phyloP scores from a whole-genome alignment of 2,113 vertebrate genomes.

The Seriola dumerili region DNA sequence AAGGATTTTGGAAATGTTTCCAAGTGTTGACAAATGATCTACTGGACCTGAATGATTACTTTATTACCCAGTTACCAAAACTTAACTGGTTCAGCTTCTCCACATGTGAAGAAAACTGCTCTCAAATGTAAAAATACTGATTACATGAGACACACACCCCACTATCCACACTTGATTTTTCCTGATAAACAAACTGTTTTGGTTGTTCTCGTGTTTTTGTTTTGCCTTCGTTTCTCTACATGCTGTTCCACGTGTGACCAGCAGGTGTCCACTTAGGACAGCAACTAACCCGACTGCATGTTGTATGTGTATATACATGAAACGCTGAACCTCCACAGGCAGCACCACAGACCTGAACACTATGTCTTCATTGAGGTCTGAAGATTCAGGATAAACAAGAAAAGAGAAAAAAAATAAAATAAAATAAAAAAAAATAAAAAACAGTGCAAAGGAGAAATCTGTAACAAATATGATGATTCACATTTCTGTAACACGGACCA shows the following conservation, averaged over 20 bases:
- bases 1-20: too few species aligned
- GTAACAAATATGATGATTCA: background rate
- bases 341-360: background rate
- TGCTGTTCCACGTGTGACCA: constrained; percentile 44
- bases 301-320: background rate
- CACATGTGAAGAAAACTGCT: too few species aligned
- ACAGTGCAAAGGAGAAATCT: background rate
- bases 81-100: too few species aligned
- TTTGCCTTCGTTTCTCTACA: background rate
- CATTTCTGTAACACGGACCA: background rate
- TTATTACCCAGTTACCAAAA: too few species aligned
- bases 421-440: background rate
- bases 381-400: background rate
- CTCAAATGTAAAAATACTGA: constrained; percentile 1
- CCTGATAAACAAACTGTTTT: background rate
- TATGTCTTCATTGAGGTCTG: background rate
- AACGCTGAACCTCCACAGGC: background rate
- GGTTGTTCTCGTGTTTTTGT: background rate
- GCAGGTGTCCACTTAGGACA: constrained; percentile 56
- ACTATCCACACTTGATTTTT: background rate
- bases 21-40: too few species aligned
- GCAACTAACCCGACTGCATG: background rate
- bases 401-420: too few species aligned
- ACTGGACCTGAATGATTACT: too few species aligned
- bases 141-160: background rate